Evolutionary conservation across 2,113 vertebrate species (phyloP).

Genomic region (Trichechus manatus): DNA sequence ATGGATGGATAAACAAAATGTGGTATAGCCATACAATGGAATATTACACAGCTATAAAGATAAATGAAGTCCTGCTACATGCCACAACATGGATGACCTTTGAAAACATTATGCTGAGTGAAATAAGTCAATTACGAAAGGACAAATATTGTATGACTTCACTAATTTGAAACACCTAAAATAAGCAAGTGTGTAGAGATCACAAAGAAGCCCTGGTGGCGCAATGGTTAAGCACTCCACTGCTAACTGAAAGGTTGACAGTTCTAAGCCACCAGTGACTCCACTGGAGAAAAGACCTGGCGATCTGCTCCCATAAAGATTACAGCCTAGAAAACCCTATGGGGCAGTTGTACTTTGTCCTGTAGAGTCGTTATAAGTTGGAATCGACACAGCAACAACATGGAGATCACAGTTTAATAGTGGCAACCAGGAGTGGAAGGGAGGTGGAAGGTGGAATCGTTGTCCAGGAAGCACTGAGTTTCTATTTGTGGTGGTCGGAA

Average conservation of each 20-base stretch:
- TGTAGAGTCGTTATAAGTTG: no score
- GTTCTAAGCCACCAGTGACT: no score
- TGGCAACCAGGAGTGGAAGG: not conserved
- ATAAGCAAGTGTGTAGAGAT: not conserved
- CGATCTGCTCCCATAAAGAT: no score
- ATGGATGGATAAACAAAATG: not conserved
- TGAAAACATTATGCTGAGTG: not conserved
- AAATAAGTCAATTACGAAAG: not conserved
- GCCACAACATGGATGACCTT: not conserved
- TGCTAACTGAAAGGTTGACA: not conserved
- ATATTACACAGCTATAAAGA: not conserved
- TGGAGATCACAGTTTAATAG: not conserved
- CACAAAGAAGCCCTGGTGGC: not conserved
- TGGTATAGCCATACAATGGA: not conserved
- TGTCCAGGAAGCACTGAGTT: not conserved
- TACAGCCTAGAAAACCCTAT: no score
- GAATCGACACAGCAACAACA: not conserved
- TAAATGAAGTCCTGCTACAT: not conserved
- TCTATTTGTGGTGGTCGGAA: not conserved
- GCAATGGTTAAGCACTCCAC: not conserved
- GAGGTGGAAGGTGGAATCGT: no score
- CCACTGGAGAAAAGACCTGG: no score
- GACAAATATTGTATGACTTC: not conserved
- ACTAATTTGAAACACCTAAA: not conserved
- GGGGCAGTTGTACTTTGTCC: no score